phyloP scores from a whole-genome alignment of 2,113 vertebrate genomes.

The Daubentonia madagascariensis region DNA sequence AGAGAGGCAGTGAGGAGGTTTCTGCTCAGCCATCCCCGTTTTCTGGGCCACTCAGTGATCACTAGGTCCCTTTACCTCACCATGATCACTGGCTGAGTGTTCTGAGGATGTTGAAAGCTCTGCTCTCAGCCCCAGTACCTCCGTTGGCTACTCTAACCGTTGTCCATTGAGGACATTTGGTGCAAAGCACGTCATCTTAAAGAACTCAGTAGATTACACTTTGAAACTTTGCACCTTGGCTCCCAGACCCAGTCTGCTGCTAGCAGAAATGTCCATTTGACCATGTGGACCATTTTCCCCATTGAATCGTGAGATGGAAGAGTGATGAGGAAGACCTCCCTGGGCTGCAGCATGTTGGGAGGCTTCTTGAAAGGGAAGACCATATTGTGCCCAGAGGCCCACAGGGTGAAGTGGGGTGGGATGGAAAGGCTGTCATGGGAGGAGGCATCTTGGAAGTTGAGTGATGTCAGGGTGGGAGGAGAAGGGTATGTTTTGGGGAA shows the following conservation, averaged over 20 bases:
- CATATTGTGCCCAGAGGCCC: background rate
- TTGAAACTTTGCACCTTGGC: background rate
- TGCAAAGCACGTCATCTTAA: background rate
- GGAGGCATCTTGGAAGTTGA: background rate
- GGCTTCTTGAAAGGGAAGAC: background rate
- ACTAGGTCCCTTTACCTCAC: background rate
- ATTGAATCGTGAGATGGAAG: no score
- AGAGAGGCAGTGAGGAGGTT: background rate
- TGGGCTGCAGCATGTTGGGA: rapidly evolving
- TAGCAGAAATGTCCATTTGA: background rate
- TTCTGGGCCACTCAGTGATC: background rate
- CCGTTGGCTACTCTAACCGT: rapidly evolving
- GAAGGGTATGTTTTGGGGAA: background rate
- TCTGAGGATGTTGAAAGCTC: background rate
- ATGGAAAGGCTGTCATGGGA: no score
- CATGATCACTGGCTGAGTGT: background rate
- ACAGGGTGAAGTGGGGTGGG: no score
- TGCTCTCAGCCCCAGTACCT: background rate
- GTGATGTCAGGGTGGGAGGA: background rate
- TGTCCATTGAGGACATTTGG: background rate
- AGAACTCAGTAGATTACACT: background rate
- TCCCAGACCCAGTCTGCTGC: background rate
- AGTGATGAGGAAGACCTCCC: background rate
- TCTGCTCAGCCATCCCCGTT: background rate
- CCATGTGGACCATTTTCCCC: rapidly evolving